Base-by-base conservation (phyloP, 1,140 invertebrate genomes). In the Drosophila parvula region DNA sequence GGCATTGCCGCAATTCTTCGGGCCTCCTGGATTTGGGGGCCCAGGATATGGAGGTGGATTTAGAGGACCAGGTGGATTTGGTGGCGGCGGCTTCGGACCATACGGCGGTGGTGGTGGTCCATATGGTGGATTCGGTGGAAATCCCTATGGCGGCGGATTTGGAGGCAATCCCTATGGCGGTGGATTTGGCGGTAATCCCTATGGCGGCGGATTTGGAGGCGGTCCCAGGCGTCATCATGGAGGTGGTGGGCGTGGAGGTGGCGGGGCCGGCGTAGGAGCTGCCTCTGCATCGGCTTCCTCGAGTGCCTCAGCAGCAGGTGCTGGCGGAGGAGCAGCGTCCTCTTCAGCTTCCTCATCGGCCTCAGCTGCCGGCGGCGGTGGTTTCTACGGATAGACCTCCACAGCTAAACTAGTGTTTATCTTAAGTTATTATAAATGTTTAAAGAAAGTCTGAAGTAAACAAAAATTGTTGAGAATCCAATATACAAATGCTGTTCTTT, bases 1-100 rank as follows among this genome's bases (percentile, higher is more conserved):
- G 41, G 78, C 81, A 2, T 6, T 78, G 53, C 84, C 77, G 0
- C 84, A 85, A 27, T 81, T 64, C 14, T 74, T 38, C 11, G 82
- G 82, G 0, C 65, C 41, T 28, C 79, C 79, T 16, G 75, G 67
- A 18, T 48, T 11, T 10, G 27, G 45, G 1, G 22, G 22, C 22
- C 22, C 22, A 22, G 22, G 22, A 22, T 22, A 22, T 22, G 22
- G 22, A 22, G 22, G 22, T 22, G n/a, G 71, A 8, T 32, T 30
- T 4, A 57, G 70, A 3, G 30, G 60, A 8, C 53, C 44, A 5
- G 60, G 67, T n/a, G 50, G 48, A 34, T 60, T 40, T 16, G 48
- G 71, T 7, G 59, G 68, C 30, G 22, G 22, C 22, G 22, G 22
- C 22, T 22, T 22, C 22, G 22, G 22, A 22, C 22, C 22, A 1